A percentile compares a stretch with the other conserved stretches of the same genome.
Conservation (phyloP, 2,888 invertebrate species). For the Bombyx huttoni region DNA sequence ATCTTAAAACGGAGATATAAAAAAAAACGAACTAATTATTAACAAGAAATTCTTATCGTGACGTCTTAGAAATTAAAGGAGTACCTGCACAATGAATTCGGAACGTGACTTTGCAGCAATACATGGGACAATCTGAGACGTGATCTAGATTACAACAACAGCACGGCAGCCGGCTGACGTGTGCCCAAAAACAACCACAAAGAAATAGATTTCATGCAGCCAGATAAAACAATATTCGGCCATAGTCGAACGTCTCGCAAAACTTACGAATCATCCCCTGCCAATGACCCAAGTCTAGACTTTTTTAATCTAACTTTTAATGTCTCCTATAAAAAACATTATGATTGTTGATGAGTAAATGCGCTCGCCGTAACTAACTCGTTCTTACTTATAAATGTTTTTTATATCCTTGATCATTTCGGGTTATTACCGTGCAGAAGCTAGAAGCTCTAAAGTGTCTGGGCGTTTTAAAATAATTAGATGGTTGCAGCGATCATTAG, state of each 20-base stretch:
- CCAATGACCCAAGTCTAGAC: slow-evolving; percentile 62
- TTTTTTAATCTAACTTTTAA: slow-evolving; percentile 22
- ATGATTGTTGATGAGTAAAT: slow-evolving; percentile 52
- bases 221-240: slow-evolving; percentile 47
- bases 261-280: slow-evolving; percentile 66
- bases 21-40: slow-evolving; percentile 48
- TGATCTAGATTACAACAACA: slow-evolving; percentile 63
- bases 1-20: slow-evolving; percentile 15
- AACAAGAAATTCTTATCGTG: slow-evolving; percentile 49
- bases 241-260: slow-evolving; percentile 25
- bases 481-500: slow-evolving; percentile 32
- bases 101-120: slow-evolving; percentile 59
- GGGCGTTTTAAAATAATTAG: slow-evolving; percentile 39
- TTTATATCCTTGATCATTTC: slow-evolving; percentile 36
- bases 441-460: slow-evolving; percentile 32
- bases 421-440: slow-evolving; percentile 42
- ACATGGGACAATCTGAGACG: slow-evolving; percentile 58
- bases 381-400: slow-evolving; percentile 29
- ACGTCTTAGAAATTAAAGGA: slow-evolving; percentile 49
- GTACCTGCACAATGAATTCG: slow-evolving; percentile 46
- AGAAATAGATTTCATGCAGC: slow-evolving; percentile 56
- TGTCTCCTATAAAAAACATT: slow-evolving; percentile 34
- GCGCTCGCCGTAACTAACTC: slow-evolving; percentile 19
- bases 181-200: slow-evolving; percentile 56
- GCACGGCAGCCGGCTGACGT: slow-evolving; percentile 48